A percentile compares a stretch with the other conserved stretches of the same genome.
These are phyloP conservation scores for Apamea monoglypha DNA, from an alignment of 2,888 invertebrate species.

Conservation along the genomic window DNA sequence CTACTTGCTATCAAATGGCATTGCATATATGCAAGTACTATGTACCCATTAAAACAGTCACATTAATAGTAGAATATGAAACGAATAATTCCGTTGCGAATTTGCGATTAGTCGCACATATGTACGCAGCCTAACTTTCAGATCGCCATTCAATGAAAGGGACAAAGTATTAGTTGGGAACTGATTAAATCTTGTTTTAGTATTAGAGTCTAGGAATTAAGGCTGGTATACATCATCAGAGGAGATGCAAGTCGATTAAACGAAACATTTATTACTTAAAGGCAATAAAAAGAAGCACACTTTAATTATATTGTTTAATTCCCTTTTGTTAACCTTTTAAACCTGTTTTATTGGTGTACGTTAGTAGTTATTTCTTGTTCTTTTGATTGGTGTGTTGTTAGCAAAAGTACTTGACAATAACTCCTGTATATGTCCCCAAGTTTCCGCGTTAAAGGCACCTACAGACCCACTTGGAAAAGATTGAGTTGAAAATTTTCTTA, in stretches of 20 bases:
- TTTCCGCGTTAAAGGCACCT: background rate
- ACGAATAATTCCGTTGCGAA: background rate
- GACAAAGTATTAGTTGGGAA: slow-evolving; percentile 60
- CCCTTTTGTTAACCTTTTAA: slow-evolving; percentile 12
- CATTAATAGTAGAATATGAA: slow-evolving; percentile 2
- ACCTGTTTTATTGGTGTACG: slow-evolving; percentile 6
- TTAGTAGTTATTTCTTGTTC: background rate
- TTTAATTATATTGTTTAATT: slow-evolving; percentile 42
- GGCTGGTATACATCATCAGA: slow-evolving; percentile 5
- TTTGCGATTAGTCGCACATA: slow-evolving; percentile 27
- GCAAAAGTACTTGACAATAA: background rate
- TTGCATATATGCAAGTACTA: background rate
- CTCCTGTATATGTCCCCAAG: background rate
- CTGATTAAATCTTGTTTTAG: slow-evolving; percentile 62
- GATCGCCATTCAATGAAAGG: slow-evolving; percentile 60
- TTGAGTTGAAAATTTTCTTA: background rate
- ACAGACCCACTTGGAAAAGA: background rate
- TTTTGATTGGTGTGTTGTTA: slow-evolving; percentile 33
- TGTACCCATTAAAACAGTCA: slow-evolving; percentile 5
- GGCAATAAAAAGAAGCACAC: slow-evolving; percentile 26
- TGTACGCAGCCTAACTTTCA: slow-evolving; percentile 42
- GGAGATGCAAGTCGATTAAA: slow-evolving; percentile 27
- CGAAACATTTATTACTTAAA: slow-evolving; percentile 30
- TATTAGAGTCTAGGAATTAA: slow-evolving; percentile 53
- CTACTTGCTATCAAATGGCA: slow-evolving; percentile 39